Base-by-base conservation (phyloP, 2,888 invertebrate genomes). In the Agrochola lychnidis region DNA sequence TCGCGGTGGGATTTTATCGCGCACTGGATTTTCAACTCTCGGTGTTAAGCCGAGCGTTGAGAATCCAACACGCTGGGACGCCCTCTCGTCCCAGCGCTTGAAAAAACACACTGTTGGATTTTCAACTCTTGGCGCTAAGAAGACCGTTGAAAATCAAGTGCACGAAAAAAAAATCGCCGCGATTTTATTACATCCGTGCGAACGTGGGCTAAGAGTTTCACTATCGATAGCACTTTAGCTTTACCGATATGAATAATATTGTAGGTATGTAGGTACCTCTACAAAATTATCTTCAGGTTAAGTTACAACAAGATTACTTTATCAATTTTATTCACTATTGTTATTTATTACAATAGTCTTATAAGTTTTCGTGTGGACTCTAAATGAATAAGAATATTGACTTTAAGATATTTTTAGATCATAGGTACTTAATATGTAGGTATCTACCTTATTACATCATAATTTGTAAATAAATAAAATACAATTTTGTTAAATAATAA, bases 291-390 rank as follows among this genome's bases (percentile, higher is more conserved):
- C 30, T 61, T 51, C n/a, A 36, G 19, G 30, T 45, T 4, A 53
- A 12, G 22, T 51, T 30, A 25, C 48, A 63, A 62, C n/a, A 73
- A 25, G 74, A 61, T 42, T 42, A 19, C 25, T 61, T 51, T 51
- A 73, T 14, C 61, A n/a, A 42, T 10, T 42, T 30, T 42, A 30
- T 57, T 30, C 25, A 61, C 48, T 14, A 61, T 63, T 36, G 19
- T 19, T 62, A 36, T 36, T 14, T 45, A 9, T 62, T 53, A 16
- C 16, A 19, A 57, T 36, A 36, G n/a, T 42, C 12, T 12, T 36
- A 25, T 19, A 74, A 45, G 19, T 56, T 40, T 25, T 62, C 19
- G 19, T 56, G 25, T 63, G 7, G 45, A 45, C 51, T 36, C 9
- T 5, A 61, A 42, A 53, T 45, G 12, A 42, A 25, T 36, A 22